Percentiles rank a stretch among this genome's conserved stretches.
Evolutionary conservation across 2,888 invertebrate species (phyloP).

Genomic region (Bombylius major): DNA sequence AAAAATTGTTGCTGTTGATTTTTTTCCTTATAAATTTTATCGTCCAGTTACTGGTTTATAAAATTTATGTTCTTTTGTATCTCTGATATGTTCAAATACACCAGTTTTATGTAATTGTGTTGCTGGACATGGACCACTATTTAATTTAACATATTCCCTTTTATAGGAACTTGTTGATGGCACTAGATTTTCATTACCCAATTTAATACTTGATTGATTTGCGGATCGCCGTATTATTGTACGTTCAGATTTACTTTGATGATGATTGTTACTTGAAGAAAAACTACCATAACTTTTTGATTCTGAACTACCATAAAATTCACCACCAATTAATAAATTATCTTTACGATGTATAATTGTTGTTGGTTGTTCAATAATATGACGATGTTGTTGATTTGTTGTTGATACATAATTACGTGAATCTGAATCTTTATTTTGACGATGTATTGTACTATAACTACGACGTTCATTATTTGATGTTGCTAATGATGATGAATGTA

Average conservation of each 20-base stretch:
- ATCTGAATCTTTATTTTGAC: slow-evolving; percentile 49
- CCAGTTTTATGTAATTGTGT: slow-evolving; percentile 62
- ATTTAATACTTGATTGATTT: slow-evolving; percentile 60
- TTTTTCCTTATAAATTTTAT: background rate
- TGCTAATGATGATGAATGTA: slow-evolving; percentile 52
- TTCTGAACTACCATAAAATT: slow-evolving; percentile 61
- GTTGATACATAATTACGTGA: slow-evolving; percentile 32
- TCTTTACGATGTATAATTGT: slow-evolving; percentile 43
- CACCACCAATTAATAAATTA: slow-evolving; percentile 58
- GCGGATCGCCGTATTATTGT: slow-evolving; percentile 38
- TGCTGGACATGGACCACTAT: slow-evolving; percentile 66
- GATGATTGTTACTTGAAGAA: slow-evolving; percentile 24
- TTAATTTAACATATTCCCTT: slow-evolving; percentile 59
- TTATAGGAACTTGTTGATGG: slow-evolving; percentile 51
- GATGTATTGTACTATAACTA: slow-evolving; percentile 67
- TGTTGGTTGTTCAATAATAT: background rate
- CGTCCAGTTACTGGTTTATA: slow-evolving; percentile 39
- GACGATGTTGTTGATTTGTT: slow-evolving; percentile 20
- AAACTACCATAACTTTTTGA: slow-evolving; percentile 57
- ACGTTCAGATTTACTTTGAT: slow-evolving; percentile 4
- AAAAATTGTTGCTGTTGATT: too few species aligned
- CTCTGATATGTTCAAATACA: slow-evolving; percentile 71
- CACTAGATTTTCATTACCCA: slow-evolving; percentile 51
- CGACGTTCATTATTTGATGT: slow-evolving; percentile 55
- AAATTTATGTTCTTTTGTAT: slow-evolving; percentile 74